A percentile compares a stretch with the other conserved stretches of the same genome.
These are phyloP conservation scores for Apis mellifera DNA, from an alignment of 1,140 invertebrate species.

Conservation along the genomic window Amel_HAv3.1 CM009931.2:3453001-3453500, in stretches of 20 bases:
- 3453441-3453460: constrained; percentile 48
- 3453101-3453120: neutral
- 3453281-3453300: neutral
- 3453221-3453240: too few relatives aligned
- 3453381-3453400: neutral
- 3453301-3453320: neutral
- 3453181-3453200: too few relatives aligned
- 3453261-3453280: too few relatives aligned
- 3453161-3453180: too few relatives aligned
- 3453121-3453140: too few relatives aligned
- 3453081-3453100: neutral
- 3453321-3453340: neutral
- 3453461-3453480: constrained; percentile 41
- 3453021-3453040: neutral
- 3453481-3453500: constrained; percentile 37
- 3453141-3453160: too few relatives aligned
- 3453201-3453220: too few relatives aligned
- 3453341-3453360: neutral
- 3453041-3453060: too few relatives aligned
- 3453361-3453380: constrained; percentile 8
- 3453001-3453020: neutral
- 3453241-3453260: too few relatives aligned
- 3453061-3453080: neutral
- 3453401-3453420: too few relatives aligned
- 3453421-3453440: constrained; percentile 22